These are phyloP conservation scores for Pseudopleuronectes americanus DNA, from an alignment of 2,797 vertebrate species.

Conservation along the genomic window DNA sequence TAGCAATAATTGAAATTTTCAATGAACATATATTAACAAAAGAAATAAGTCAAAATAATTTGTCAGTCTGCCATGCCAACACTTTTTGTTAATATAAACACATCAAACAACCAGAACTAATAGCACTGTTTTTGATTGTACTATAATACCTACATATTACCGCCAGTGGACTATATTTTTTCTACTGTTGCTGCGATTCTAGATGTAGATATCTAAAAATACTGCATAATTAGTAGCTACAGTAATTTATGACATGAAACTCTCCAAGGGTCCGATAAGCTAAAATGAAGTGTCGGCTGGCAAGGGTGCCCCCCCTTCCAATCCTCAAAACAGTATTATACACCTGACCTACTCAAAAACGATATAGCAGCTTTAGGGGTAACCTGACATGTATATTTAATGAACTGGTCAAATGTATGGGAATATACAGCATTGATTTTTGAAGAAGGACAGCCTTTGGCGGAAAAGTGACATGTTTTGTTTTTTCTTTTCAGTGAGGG, in stretches of 20 bases:
- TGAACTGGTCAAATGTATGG: background rate
- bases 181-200: background rate
- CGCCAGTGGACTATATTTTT: background rate
- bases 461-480: constrained; percentile 31
- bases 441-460: constrained; percentile 1
- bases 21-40: too few relatives aligned
- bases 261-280: constrained; percentile 12
- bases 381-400: background rate
- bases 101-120: background rate
- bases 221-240: constrained; percentile 25
- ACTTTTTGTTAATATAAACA: background rate
- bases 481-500: constrained; percentile 43
- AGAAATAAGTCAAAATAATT: too few relatives aligned
- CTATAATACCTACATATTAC: background rate
- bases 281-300: constrained; percentile 9
- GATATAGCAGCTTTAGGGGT: background rate
- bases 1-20: too few relatives aligned
- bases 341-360: background rate
- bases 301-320: background rate
- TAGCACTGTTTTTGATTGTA: background rate
- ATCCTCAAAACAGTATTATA: constrained; percentile 10
- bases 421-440: background rate
- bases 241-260: constrained; percentile 11
- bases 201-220: constrained; percentile 23
- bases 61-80: too few relatives aligned